Conservation (phyloP, 1,140 invertebrate genomes). For the Caenorhabditis tropicalis region DNA sequence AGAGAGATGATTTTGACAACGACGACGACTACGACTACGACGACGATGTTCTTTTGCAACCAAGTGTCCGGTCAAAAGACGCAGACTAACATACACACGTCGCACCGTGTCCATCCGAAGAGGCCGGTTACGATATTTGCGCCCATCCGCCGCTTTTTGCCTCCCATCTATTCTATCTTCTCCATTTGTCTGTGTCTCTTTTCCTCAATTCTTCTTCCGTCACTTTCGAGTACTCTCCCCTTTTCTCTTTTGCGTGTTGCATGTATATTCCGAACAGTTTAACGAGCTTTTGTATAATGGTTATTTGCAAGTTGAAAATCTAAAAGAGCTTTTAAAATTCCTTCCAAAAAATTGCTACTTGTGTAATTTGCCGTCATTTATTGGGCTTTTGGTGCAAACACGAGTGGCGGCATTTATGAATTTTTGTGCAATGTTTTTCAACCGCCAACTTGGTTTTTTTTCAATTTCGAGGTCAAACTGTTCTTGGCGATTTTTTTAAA, state of each 20-base stretch:
- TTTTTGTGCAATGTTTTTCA: too few relatives aligned
- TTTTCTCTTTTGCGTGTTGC: slow-evolving; percentile 23
- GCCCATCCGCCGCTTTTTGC: slow-evolving; percentile 36
- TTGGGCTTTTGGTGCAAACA: background rate
- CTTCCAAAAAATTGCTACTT: too few relatives aligned
- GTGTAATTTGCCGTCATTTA: background rate
- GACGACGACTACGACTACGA: background rate
- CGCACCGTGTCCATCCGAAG: slow-evolving; percentile 32
- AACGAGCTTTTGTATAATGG: background rate
- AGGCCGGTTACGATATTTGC: slow-evolving; percentile 44
- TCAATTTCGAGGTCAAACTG: too few relatives aligned
- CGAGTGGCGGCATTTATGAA: background rate
- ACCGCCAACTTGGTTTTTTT: too few relatives aligned
- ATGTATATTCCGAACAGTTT: slow-evolving; percentile 20
- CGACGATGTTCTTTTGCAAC: slow-evolving; percentile 42
- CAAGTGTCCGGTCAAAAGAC: background rate
- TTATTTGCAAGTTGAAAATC: background rate
- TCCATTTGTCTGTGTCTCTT: background rate
- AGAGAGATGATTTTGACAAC: too few relatives aligned
- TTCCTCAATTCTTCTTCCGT: background rate
- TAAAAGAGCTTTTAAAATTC: too few relatives aligned
- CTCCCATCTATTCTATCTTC: background rate
- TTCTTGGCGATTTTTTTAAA: background rate
- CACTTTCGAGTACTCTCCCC: slow-evolving; percentile 25
- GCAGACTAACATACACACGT: slow-evolving; percentile 15